A percentile compares a stretch with the other conserved stretches of the same genome.
These are phyloP conservation scores for Micromesistius poutassou DNA, from an alignment of 2,797 vertebrate genomes.

Conservation along the genomic window DNA sequence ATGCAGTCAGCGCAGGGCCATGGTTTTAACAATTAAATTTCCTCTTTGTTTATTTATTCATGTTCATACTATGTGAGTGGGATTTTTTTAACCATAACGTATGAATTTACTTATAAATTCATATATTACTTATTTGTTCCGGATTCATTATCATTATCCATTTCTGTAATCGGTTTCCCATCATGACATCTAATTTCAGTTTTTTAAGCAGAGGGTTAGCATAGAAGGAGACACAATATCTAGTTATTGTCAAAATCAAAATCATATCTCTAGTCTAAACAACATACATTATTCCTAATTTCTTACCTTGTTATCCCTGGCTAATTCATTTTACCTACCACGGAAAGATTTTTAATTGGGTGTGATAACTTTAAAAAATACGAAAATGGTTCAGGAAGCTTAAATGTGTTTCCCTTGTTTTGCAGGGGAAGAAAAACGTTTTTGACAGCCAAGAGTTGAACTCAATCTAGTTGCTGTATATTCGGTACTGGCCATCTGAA, in stretches of 20 bases:
- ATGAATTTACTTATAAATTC: not conserved
- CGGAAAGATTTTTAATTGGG: conserved; percentile 3
- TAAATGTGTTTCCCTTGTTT: conserved; percentile 35
- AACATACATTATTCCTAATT: not conserved
- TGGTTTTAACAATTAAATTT: too few species aligned
- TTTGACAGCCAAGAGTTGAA: conserved; percentile 28
- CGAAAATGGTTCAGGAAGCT: conserved; percentile 21
- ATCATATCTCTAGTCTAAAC: not conserved
- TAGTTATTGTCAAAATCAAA: not conserved
- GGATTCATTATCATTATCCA: not conserved
- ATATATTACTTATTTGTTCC: too few species aligned
- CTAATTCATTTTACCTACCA: not conserved
- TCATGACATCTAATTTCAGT: not conserved
- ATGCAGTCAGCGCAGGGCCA: not conserved
- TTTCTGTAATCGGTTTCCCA: not conserved
- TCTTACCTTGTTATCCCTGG: not conserved
- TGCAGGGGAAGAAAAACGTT: conserved; percentile 21
- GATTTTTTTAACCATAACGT: not conserved
- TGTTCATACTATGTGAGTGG: not conserved
- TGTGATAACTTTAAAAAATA: not conserved
- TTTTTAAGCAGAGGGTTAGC: not conserved
- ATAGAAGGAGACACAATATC: not conserved
- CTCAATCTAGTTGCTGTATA: conserved; percentile 42
- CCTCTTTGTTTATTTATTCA: not conserved
- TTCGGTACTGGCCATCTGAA: conserved; percentile 41